A percentile compares a stretch with the other conserved stretches of the same genome.
Evolutionary conservation across 2,888 invertebrate species (phyloP).

Genomic region (Phengaris alcon): DNA sequence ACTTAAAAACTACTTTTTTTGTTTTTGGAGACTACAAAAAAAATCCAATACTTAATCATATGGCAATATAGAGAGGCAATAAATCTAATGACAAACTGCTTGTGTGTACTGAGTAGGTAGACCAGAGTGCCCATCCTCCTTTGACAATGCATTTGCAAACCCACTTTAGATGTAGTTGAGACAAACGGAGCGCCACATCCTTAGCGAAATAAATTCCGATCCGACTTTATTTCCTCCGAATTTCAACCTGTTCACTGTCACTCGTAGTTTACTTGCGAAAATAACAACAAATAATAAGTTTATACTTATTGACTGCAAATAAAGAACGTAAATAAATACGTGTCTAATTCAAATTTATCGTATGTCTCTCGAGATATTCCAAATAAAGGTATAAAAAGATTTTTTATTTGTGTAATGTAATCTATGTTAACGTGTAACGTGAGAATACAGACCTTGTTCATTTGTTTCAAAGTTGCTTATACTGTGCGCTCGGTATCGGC

Average conservation of each 20-base stretch:
- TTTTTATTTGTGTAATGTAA: constrained; percentile 24
- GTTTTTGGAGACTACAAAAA: too few relatives aligned
- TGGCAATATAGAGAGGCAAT: too few relatives aligned
- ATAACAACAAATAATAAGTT: constrained; percentile 2
- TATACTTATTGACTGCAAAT: constrained; percentile 13
- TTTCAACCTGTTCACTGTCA: neutral
- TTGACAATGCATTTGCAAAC: neutral
- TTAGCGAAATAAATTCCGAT: neutral
- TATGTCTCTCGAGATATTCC: constrained; percentile 23
- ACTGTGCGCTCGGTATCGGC: neutral
- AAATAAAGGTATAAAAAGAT: constrained; percentile 22
- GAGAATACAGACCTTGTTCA: neutral
- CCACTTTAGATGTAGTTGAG: neutral
- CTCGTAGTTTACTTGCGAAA: constrained; percentile 8
- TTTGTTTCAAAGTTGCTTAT: neutral
- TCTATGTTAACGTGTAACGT: neutral
- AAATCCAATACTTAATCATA: too few relatives aligned
- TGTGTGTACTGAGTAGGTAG: too few relatives aligned
- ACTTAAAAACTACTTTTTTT: too few relatives aligned
- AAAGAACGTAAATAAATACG: constrained; percentile 9
- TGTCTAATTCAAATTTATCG: constrained; percentile 21
- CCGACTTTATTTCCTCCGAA: neutral
- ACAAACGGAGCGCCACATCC: neutral
- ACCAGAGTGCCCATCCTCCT: too few relatives aligned
- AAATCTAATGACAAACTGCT: too few relatives aligned